Evolutionary conservation across 2,797 vertebrate species (phyloP).

Genomic region (Limnodromus scolopaceus): DNA sequence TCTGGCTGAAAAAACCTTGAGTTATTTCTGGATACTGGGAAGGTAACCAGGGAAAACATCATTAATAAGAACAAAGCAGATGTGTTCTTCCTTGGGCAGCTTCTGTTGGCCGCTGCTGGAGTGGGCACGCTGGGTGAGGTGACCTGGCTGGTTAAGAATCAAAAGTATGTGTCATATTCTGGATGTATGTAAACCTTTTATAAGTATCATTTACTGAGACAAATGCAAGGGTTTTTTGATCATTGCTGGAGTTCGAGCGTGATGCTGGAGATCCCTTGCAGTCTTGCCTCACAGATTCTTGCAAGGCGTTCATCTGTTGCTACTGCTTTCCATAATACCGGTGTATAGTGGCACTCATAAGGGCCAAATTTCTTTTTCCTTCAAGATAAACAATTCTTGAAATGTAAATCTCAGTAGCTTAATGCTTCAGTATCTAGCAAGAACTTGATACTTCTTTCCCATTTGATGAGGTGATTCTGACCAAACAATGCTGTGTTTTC

Average conservation of each 20-base stretch:
- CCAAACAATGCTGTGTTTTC: not conserved
- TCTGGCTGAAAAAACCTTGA: not conserved
- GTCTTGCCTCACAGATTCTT: not conserved
- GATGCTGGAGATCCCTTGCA: rapidly evolving
- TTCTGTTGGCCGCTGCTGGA: not conserved
- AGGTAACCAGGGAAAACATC: not conserved
- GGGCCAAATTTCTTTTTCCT: not conserved
- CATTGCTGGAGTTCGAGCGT: not conserved
- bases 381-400: not conserved
- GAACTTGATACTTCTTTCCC: not conserved
- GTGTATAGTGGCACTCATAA: not conserved
- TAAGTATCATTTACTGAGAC: not conserved
- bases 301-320: not conserved
- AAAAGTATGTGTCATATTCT: rapidly evolving
- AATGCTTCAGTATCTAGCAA: not conserved
- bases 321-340: not conserved
- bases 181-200: too few species aligned
- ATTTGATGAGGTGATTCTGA: not conserved
- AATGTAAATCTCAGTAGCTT: not conserved
- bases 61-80: not conserved
- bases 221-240: not conserved
- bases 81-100: not conserved
- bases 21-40: not conserved
- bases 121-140: not conserved
- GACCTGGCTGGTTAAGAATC: not conserved